Evolutionary conservation across 1,140 invertebrate species (phyloP).

Genomic region (Plectrocnemia conspersa): DNA sequence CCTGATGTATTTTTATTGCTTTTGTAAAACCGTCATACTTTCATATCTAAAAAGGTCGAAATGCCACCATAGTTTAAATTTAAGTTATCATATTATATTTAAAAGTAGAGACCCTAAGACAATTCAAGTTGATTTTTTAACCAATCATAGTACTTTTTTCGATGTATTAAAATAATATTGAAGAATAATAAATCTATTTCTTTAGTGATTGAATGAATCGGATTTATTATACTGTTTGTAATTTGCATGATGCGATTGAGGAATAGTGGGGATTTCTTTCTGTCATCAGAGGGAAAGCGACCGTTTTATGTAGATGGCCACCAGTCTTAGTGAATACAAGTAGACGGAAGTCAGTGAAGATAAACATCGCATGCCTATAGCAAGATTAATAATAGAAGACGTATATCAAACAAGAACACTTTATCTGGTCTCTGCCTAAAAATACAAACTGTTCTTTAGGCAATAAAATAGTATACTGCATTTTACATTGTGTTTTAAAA

Average conservation of each 20-base stretch:
- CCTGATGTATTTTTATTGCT: no score
- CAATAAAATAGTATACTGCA: conserved; percentile 15
- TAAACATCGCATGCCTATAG: conserved; percentile 50
- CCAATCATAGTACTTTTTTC: no score
- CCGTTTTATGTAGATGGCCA: conserved; percentile 91
- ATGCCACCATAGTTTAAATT: no score
- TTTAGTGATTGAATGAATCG: no score
- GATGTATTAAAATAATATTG: no score
- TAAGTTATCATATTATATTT: no score
- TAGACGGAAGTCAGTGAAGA: conserved; percentile 74
- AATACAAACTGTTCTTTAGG: conserved; percentile 22
- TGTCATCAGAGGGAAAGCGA: conserved; percentile 90
- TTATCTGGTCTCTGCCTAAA: conserved; percentile 51
- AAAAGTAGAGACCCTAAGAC: no score
- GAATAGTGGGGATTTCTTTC: conserved; percentile 90
- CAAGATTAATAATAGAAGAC: conserved; percentile 35
- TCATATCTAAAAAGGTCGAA: no score
- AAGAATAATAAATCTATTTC: no score
- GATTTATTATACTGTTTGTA: no score
- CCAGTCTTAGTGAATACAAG: conserved; percentile 82
- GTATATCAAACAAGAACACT: conserved; percentile 51
- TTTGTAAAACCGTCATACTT: no score
- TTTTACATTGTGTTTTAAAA: conserved; percentile 16
- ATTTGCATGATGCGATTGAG: conserved; percentile 85
- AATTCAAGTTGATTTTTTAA: no score